phyloP scores from a whole-genome alignment of 2,797 vertebrate genomes.

The Spea hammondii region DNA sequence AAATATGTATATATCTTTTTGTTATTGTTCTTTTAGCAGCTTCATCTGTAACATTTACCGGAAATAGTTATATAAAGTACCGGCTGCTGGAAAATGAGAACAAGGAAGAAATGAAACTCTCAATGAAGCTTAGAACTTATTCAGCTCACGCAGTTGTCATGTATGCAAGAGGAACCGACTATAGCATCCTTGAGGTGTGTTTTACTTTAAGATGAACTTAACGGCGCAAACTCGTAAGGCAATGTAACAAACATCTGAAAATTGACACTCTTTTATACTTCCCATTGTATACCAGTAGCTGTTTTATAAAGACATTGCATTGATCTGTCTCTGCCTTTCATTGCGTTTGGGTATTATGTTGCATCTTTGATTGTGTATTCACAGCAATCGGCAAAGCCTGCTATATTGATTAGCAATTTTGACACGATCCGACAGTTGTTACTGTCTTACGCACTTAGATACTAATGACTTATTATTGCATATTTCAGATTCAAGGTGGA shows the following conservation, averaged over 20 bases:
- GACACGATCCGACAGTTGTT: neutral
- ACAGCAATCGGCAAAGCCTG: neutral
- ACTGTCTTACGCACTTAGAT: neutral
- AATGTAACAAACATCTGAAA: no score
- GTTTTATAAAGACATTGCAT: neutral
- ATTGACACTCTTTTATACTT: neutral
- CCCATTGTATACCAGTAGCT: neutral
- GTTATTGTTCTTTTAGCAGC: constrained; percentile 63
- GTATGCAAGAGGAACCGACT: constrained; percentile 96
- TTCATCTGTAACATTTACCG: constrained; percentile 86
- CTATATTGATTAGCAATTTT: neutral
- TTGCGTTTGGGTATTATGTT: constrained; percentile 2
- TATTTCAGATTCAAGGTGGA: constrained; percentile 85
- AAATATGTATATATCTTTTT: constrained; percentile 3
- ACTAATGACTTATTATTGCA: constrained; percentile 31
- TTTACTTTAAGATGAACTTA: no score
- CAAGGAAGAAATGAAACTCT: constrained; percentile 93
- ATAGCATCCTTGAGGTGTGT: constrained; percentile 93
- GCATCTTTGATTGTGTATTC: constrained; percentile 24
- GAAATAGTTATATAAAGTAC: constrained; percentile 89
- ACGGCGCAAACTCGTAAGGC: no score
- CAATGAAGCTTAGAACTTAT: constrained; percentile 85
- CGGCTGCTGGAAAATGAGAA: constrained; percentile 92
- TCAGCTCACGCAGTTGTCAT: constrained; percentile 89
- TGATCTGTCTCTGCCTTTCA: constrained; percentile 6